A percentile compares a stretch with the other conserved stretches of the same genome.
Conservation (phyloP, 2,113 vertebrate species). For the Gnathonemus longibarbis region DNA sequence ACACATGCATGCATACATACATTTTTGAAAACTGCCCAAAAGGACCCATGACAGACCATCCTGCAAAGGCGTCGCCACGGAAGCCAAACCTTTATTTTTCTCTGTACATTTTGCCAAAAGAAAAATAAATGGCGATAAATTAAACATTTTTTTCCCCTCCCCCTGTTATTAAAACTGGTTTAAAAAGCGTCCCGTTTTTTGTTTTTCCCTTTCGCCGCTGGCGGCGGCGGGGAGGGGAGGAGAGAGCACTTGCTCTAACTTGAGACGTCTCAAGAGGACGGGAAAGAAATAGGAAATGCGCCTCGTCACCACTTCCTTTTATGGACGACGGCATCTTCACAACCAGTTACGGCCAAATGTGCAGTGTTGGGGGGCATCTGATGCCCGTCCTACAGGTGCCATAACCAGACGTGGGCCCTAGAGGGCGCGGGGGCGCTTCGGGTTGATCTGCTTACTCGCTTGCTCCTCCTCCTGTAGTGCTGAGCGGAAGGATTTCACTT, state of each 20-base stretch:
- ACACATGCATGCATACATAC: constrained; percentile 69
- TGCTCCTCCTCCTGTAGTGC: constrained; percentile 93
- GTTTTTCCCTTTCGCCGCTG: neutral
- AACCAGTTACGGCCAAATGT: constrained; percentile 52
- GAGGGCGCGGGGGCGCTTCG: constrained; percentile 87
- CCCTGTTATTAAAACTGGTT: constrained; percentile 3
- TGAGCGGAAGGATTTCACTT: constrained; percentile 94
- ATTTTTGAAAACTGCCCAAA: constrained; percentile 50
- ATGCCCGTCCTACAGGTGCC: neutral
- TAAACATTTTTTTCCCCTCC: neutral
- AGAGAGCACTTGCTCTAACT: neutral
- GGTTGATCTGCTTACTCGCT: constrained; percentile 95
- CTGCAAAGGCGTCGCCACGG: neutral
- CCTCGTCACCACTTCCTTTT: constrained; percentile 35
- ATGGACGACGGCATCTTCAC: constrained; percentile 61
- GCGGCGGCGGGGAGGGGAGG: too few species aligned
- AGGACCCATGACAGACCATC: constrained; percentile 41
- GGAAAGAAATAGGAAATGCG: neutral
- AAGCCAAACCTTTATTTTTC: neutral
- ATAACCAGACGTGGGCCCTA: constrained; percentile 60
- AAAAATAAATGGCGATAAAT: neutral
- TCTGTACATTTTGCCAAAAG: constrained; percentile 5
- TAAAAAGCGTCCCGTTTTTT: neutral
- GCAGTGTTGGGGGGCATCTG: constrained; percentile 49
- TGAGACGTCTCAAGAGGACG: neutral